Percentiles rank a stretch among this genome's conserved stretches.
These are phyloP conservation scores for Charina bottae DNA, from an alignment of 2,113 vertebrate genomes.

Conservation along the genomic window DNA sequence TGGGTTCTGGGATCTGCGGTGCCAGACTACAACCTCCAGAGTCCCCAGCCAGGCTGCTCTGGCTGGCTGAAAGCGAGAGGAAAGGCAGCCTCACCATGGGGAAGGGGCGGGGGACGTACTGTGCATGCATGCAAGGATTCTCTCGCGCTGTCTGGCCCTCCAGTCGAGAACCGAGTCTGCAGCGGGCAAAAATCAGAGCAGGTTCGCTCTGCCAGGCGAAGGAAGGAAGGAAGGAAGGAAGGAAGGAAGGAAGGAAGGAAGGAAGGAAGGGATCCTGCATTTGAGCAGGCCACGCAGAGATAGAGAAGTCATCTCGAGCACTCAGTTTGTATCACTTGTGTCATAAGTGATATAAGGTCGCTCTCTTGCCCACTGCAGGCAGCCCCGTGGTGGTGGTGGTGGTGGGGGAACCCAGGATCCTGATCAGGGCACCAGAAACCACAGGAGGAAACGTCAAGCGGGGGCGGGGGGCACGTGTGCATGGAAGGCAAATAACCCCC, in stretches of 20 bases:
- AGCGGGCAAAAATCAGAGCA: fast-evolving
- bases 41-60: not conserved
- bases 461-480: not conserved
- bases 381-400: not conserved
- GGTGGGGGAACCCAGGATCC: not conserved
- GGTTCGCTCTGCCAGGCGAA: no score
- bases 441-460: no score
- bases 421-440: no score
- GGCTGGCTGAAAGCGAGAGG: not conserved
- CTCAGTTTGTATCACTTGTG: no score
- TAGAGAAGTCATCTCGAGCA: no score
- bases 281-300: no score
- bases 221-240: not conserved
- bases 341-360: no score
- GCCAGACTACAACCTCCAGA: not conserved
- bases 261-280: no score
- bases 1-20: not conserved
- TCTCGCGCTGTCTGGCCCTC: not conserved
- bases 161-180: not conserved
- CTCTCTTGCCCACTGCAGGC: not conserved
- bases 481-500: not conserved
- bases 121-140: no score
- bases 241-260: no score
- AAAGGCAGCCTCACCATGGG: not conserved
- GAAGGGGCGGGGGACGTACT: no score